Evolutionary conservation across 30 jellyfish, hydroid and myxozoan species (phyloP), one percentile per base, ranked within the genome.

Genomic region (Aurelia coerulea): DNA sequence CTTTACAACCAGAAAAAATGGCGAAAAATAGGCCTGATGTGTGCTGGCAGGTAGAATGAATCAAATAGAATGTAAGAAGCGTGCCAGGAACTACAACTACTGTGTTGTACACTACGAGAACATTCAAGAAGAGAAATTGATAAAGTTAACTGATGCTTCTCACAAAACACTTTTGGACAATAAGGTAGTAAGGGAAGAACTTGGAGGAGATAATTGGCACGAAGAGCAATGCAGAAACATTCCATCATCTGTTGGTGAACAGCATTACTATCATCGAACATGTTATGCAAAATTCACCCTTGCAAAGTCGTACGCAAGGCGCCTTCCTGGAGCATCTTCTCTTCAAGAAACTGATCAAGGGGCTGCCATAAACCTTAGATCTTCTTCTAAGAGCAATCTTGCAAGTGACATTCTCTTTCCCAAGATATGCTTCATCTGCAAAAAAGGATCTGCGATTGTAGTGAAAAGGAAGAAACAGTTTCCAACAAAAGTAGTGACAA

Each of bases 241-340:
- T 42, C 53, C 53, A 42, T 42, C 53, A 42, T 42, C 5, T 42
- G 53, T 42, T 3, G 53, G 53, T 42, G 53, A 42, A 42, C 10
- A 42, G 5, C 53, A 42, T 7, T 42, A 42, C 53, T 67, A 67
- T 34, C 78, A 67, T 67, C 29, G 78, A 67, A 14, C 78, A 4
- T 67, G 78, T 11, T 67, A 67, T n/a, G 78, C 78, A 67, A 67
- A 67, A 34, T 67, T 67, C 78, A 67, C 78, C 12, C 78, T 67
- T 60, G 69, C 69, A 60, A 60, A 60, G 34, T 60, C 69, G 34
- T 60, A 60, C 29, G 69, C 32, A 16, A 67, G 35, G 10, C 78
- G 78, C 53, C 53, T 62, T 62, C 72, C 72, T 5, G 72, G 72
- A 11, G 29, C 72, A 10, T 62, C 72, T 5, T 62, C 72, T 62